phyloP scores from a whole-genome alignment of 2,888 invertebrate species.

The Chrysotoxum bicinctum region DNA sequence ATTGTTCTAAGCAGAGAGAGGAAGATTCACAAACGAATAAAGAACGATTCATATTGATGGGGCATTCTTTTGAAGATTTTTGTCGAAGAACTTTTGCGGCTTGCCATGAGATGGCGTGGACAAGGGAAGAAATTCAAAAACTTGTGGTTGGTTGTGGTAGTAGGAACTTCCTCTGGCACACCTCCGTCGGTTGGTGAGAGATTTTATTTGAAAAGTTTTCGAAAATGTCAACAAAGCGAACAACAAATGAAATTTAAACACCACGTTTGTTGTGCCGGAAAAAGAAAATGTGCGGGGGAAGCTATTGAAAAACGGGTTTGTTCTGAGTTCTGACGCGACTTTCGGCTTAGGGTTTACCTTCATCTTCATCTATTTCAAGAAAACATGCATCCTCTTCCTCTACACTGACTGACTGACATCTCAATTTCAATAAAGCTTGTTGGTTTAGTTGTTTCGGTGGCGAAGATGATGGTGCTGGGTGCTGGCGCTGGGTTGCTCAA shows the following conservation, averaged over 20 bases:
- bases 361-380: slow-evolving; percentile 43
- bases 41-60: not conserved
- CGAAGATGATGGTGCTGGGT: slow-evolving; percentile 23
- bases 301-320: slow-evolving; percentile 57
- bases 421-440: slow-evolving; percentile 70
- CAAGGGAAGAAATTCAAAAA: not conserved
- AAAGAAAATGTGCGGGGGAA: not conserved
- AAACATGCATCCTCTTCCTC: not conserved
- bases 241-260: slow-evolving; percentile 69
- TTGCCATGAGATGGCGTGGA: not conserved
- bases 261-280: slow-evolving; percentile 41
- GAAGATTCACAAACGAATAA: not conserved
- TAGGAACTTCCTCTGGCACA: not conserved
- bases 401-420: slow-evolving; percentile 64
- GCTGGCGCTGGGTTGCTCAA: not conserved
- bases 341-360: slow-evolving; percentile 37
- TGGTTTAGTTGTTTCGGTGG: slow-evolving; percentile 34
- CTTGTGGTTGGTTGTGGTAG: not conserved
- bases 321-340: slow-evolving; percentile 22
- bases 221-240: slow-evolving; percentile 64
- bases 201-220: slow-evolving; percentile 70
- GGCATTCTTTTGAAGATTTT: slow-evolving; percentile 32
- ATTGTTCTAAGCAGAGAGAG: slow-evolving; percentile 19
- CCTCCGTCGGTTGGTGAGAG: slow-evolving; percentile 1
- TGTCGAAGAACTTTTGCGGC: slow-evolving; percentile 49